These are phyloP conservation scores for Triplophysa siluroides DNA, from an alignment of 2,113 vertebrate species.

Conservation along the genomic window DNA sequence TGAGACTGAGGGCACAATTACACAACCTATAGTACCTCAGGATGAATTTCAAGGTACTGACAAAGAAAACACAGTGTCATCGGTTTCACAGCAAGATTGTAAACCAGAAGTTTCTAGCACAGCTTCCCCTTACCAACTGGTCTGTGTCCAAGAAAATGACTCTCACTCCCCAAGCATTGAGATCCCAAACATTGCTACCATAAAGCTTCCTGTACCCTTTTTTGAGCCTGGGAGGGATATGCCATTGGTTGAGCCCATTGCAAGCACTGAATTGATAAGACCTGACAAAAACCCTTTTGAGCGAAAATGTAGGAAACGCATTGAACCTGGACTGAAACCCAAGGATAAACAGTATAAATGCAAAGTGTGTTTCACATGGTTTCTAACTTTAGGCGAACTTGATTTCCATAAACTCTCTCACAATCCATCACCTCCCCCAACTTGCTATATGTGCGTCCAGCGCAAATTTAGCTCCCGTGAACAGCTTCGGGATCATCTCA, in stretches of 20 bases:
- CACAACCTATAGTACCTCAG: slow-evolving; percentile 68
- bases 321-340: slow-evolving; percentile 73
- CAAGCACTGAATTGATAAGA: slow-evolving; percentile 53
- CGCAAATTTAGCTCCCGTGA: slow-evolving; percentile 93
- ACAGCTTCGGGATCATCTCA: slow-evolving; percentile 90
- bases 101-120: slow-evolving; percentile 61
- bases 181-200: slow-evolving; percentile 77
- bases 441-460: slow-evolving; percentile 98
- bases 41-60: slow-evolving; percentile 65
- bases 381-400: slow-evolving; percentile 87
- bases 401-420: slow-evolving; percentile 95
- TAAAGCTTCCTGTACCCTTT: slow-evolving; percentile 80
- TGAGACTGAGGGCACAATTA: slow-evolving; percentile 65
- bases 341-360: slow-evolving; percentile 92
- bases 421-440: slow-evolving; percentile 92
- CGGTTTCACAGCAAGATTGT: slow-evolving; percentile 64
- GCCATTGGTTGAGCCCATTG: slow-evolving; percentile 48
- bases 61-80: slow-evolving; percentile 48
- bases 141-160: slow-evolving; percentile 57
- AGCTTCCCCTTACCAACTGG: slow-evolving; percentile 61
- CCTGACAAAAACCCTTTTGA: slow-evolving; percentile 65
- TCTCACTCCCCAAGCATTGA: slow-evolving; percentile 73
- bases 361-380: slow-evolving; percentile 95
- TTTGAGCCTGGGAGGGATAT: slow-evolving; percentile 73
- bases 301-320: slow-evolving; percentile 67